Evolutionary conservation across 2,797 vertebrate genomes (phyloP).

Genomic region (Chelmon rostratus): DNA sequence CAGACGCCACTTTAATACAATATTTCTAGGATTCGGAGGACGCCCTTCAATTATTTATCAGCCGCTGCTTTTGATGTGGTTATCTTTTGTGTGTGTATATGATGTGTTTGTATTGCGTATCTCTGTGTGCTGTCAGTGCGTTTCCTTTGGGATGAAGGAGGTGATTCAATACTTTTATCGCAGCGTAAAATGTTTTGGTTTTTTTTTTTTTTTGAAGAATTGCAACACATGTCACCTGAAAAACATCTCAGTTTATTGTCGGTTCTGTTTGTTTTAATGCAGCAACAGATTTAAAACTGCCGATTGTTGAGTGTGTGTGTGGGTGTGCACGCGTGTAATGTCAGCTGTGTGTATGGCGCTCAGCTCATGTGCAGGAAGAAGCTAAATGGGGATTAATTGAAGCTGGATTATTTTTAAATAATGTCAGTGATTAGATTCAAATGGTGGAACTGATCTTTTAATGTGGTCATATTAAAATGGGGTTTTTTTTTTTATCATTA

Average conservation of each 20-base stretch:
- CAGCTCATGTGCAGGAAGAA: constrained; percentile 18
- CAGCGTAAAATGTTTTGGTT: not conserved
- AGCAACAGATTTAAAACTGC: constrained; percentile 20
- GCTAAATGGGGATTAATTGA: constrained; percentile 55
- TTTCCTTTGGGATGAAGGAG: constrained; percentile 32
- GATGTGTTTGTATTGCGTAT: constrained; percentile 16
- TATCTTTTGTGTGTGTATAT: not conserved
- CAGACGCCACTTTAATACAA: constrained; percentile 17
- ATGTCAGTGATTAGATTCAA: constrained; percentile 54
- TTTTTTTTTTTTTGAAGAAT: constrained; percentile 17
- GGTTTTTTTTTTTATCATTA: constrained; percentile 43
- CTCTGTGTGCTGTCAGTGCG: constrained; percentile 11
- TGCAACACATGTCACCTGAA: constrained; percentile 15
- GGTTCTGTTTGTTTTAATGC: not conserved
- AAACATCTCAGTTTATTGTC: constrained; percentile 18
- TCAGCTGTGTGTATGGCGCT: not conserved
- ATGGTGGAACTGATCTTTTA: constrained; percentile 55
- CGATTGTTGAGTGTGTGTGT: constrained; percentile 1
- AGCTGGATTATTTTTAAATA: constrained; percentile 51
- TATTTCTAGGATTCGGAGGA: constrained; percentile 38
- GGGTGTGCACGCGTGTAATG: not conserved
- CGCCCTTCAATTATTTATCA: constrained; percentile 48
- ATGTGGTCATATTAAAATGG: constrained; percentile 25
- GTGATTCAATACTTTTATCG: constrained; percentile 34
- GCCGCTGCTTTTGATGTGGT: constrained; percentile 45